Evolutionary conservation across 2,113 vertebrate species (phyloP), one percentile per base, ranked within the genome.

Genomic region (Bagarius yarrelli): DNA sequence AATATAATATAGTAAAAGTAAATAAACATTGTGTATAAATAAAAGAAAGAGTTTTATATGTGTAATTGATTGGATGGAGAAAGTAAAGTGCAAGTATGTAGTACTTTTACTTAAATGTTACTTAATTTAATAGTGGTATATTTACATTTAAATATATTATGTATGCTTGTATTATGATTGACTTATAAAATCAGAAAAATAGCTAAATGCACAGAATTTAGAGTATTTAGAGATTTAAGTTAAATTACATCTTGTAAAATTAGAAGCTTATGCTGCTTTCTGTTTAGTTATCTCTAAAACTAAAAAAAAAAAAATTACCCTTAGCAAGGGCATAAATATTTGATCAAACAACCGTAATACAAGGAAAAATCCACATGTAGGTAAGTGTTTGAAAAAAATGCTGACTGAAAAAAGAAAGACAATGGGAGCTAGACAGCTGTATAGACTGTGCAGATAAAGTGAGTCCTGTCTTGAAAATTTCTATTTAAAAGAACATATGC

Each of bases 401-500:
- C 2, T 23, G 32, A 21, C 19, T 53, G 11, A 73, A 73, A 30
- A 61, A 64, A 64, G 36, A 80, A 47, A 47, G 71, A 69, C 59
- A 63, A 52, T 70, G 75, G 64, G 61, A 64, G 19, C 23, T 32
- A 74, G 52, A 30, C 64, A 83, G 78, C 76, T 73, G 67, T 73
- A 88, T 80, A 19, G 72, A 82, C 76, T 66, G 69, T 55, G 71
- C 63, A 82, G 80, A 80, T 81, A 88, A 90, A 86, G 87, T 86
- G 86, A 90, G 86, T 88, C 89, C 88, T 92, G 80, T 74, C 87
- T 83, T 87, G 87, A 87, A 86, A 89, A 91, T 90, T 89, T 89
- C 87, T 87, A 89, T 91, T 90, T 90, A 91, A 87, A 85, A 86
- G 85, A 85, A 86, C 88, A 90, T 91, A 90, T 93, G 90, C 88